phyloP scores from a whole-genome alignment of 2,888 invertebrate species.

The Mermis nigrescens region DNA sequence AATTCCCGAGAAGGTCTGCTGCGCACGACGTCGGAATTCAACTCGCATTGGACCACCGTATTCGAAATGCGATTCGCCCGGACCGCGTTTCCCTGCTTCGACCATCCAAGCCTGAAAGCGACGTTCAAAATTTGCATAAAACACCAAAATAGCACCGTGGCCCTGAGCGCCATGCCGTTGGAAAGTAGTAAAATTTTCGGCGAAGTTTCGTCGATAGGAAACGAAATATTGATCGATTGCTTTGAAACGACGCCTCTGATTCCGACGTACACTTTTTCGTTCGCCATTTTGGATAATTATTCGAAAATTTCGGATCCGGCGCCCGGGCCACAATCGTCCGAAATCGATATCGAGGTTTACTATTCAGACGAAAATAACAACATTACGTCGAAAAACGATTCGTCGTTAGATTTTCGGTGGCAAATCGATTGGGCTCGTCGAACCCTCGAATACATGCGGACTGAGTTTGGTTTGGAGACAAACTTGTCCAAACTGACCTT shows the following conservation, averaged over 20 bases:
- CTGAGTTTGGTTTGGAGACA: not conserved
- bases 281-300: not conserved
- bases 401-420: not conserved
- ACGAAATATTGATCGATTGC: not conserved
- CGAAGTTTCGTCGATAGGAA: too few relatives aligned
- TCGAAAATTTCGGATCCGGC: not conserved
- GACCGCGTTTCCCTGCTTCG: slow-evolving; percentile 2
- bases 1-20: too few relatives aligned
- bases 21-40: too few relatives aligned
- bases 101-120: not conserved
- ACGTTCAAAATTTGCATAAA: not conserved
- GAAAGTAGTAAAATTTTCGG: not conserved
- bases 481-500: not conserved
- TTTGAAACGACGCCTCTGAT: not conserved
- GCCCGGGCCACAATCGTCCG: not conserved
- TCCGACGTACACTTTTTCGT: not conserved
- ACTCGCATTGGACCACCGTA: not conserved
- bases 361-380: not conserved
- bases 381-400: too few relatives aligned
- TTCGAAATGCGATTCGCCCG: slow-evolving; percentile 3
- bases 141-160: not conserved
- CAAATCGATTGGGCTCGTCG: not conserved
- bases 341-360: not conserved
- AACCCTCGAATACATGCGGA: not conserved
- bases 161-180: not conserved